phyloP scores from a whole-genome alignment of 2,797 vertebrate species.

The Eleutherodactylus coqui region DNA sequence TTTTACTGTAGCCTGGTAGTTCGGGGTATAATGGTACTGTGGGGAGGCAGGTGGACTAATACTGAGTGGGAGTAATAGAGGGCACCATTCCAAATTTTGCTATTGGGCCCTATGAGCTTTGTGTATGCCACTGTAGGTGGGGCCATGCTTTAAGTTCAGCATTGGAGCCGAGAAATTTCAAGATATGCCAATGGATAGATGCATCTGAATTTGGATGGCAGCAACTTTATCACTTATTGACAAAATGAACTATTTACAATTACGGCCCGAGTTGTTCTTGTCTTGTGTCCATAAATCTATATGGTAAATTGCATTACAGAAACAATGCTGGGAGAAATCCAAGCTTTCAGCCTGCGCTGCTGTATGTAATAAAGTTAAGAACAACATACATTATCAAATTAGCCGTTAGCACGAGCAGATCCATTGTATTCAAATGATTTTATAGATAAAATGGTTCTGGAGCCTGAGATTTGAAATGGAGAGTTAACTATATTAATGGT shows the following conservation, averaged over 20 bases:
- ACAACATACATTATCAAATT: slow-evolving; percentile 59
- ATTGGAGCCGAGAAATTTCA: too few relatives aligned
- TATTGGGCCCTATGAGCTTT: too few relatives aligned
- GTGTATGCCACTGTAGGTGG: too few relatives aligned
- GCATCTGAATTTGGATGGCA: slow-evolving; percentile 9
- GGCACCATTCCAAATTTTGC: too few relatives aligned
- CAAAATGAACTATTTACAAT: slow-evolving; percentile 46
- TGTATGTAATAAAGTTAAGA: slow-evolving; percentile 46
- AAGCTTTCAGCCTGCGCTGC: slow-evolving; percentile 37
- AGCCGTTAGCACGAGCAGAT: slow-evolving; percentile 46
- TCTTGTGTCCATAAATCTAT: slow-evolving; percentile 58
- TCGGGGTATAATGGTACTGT: too few relatives aligned
- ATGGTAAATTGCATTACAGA: slow-evolving; percentile 58
- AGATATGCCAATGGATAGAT: background rate
- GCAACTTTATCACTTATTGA: slow-evolving; percentile 46
- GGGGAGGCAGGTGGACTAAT: too few relatives aligned
- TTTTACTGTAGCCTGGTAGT: too few relatives aligned
- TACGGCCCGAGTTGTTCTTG: slow-evolving; percentile 17
- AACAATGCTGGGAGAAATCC: slow-evolving; percentile 47
- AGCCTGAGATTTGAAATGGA: slow-evolving; percentile 18
- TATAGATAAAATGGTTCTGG: slow-evolving; percentile 32
- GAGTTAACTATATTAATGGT: slow-evolving; percentile 33
- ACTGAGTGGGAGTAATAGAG: too few relatives aligned
- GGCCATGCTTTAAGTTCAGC: too few relatives aligned
- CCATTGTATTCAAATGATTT: slow-evolving; percentile 46